phyloP scores from a whole-genome alignment of 2,797 vertebrate genomes.

The Rhynchotus rufescens region DNA sequence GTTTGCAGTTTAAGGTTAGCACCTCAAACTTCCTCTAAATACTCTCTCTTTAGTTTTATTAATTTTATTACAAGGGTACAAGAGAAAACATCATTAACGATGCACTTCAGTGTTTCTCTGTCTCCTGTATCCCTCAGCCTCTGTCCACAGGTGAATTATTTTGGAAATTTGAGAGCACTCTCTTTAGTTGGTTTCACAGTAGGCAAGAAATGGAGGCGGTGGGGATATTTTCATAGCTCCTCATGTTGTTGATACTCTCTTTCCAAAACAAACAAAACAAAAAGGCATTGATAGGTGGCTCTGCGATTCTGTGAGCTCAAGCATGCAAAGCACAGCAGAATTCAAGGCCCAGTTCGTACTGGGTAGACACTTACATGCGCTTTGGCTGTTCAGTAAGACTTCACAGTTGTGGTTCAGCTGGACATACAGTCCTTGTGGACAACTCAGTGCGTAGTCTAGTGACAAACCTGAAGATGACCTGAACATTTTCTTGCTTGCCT shows the following conservation, averaged over 20 bases:
- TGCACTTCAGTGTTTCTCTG: neutral
- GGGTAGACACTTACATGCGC: neutral
- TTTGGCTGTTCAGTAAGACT: rapidly evolving
- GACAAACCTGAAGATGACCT: neutral
- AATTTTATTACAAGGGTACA: neutral
- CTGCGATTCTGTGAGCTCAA: neutral
- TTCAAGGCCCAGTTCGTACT: neutral
- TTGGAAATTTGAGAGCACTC: neutral
- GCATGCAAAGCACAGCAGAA: neutral
- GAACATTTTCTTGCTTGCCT: neutral
- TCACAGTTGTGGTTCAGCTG: neutral
- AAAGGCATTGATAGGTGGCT: neutral
- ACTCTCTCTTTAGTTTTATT: neutral
- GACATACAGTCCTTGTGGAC: neutral
- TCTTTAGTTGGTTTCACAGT: neutral
- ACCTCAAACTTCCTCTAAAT: neutral
- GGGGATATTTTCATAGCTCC: neutral
- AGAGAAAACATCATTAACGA: neutral
- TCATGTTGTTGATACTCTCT: neutral
- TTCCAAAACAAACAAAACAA: too few relatives aligned
- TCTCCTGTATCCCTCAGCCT: neutral
- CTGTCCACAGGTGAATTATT: neutral
- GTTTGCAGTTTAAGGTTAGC: neutral
- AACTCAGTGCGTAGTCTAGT: neutral
- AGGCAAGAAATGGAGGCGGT: neutral